Base-by-base conservation (phyloP, 2,888 invertebrate species). In the Drosophila greeni region DNA sequence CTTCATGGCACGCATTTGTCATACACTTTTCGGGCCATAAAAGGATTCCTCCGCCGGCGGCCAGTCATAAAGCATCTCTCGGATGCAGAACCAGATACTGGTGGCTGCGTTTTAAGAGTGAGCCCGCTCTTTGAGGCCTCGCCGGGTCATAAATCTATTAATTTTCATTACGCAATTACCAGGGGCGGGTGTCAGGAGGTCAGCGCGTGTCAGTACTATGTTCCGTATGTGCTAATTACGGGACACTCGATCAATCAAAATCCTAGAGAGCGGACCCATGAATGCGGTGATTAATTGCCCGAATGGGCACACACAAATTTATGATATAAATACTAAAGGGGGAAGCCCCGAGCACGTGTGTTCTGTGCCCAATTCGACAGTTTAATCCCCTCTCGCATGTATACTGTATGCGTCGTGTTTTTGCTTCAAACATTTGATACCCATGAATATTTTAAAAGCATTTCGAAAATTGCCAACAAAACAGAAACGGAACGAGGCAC, bases 391-490 rank as follows among this genome's bases (percentile, higher is more conserved):
- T 37, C 42, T 31, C 31, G 16, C 45, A 51, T 31, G 14, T 23
- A 48, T 49, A 20, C 14, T 29, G 39, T 39, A 20, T 43, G 60
- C 23, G 40, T 40, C 23, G 40, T 40, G 24, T 18, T 39, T 45
- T 39, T 56, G 36, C 62, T 33, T 56, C 55, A 55, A 43, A 64
- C 71, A 64, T 70, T 68, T 68, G 70, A 49, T 57, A 62, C 24
- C 42, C 59, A 78, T 84, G 79, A 84, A 79, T 84, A 82, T 76
- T 84, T 79, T 48, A 84, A 66, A 72, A 79, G 76, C 75, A 66
- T 66, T 82, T 69, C 58, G 66, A 78, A 82, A 73, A 59, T 71
- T 75, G 72, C 70, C 64, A 70, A 57, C 76, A 58, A 73, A 70
- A 59, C 65, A 70, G 65, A 40, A 37, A 36, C 52, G 47, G 52